Evolutionary conservation across 2,113 vertebrate species (phyloP).

Genomic region (Rafetus swinhoei): DNA sequence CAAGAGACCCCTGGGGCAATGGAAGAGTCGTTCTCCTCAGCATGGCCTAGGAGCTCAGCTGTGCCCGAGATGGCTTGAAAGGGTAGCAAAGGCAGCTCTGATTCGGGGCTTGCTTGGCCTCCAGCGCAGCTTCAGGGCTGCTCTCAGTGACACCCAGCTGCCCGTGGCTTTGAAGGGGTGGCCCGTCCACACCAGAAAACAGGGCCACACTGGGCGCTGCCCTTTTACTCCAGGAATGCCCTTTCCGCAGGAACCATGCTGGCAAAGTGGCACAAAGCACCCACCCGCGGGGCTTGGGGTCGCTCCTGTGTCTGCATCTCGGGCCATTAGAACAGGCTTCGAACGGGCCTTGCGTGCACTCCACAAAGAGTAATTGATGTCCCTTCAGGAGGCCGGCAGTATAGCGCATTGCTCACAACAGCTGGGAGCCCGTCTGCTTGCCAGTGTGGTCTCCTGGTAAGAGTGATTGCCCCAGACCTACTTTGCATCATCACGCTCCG

Average conservation of each 20-base stretch:
- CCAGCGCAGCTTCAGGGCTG: too few relatives aligned
- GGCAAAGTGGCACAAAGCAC: background rate
- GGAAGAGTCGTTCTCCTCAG: background rate
- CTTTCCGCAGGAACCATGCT: accelerated
- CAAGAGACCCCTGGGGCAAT: background rate
- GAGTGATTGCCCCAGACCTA: background rate
- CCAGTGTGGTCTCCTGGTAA: background rate
- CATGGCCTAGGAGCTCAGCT: background rate
- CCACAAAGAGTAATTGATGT: background rate
- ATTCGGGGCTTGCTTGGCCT: background rate
- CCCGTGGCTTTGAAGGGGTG: background rate
- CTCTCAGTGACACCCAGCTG: background rate
- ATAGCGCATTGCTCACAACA: background rate
- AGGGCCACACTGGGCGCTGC: background rate
- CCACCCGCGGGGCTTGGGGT: background rate
- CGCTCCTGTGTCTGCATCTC: background rate
- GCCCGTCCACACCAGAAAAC: background rate
- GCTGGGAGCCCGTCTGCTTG: background rate
- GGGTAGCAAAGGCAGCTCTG: background rate
- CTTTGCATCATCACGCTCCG: background rate
- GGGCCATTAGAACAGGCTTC: background rate
- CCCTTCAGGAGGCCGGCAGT: accelerated
- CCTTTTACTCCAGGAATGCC: background rate
- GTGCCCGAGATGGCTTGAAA: background rate
- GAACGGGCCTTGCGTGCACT: background rate